phyloP scores from a whole-genome alignment of 2,113 vertebrate species.

The Vidua chalybeata region DNA sequence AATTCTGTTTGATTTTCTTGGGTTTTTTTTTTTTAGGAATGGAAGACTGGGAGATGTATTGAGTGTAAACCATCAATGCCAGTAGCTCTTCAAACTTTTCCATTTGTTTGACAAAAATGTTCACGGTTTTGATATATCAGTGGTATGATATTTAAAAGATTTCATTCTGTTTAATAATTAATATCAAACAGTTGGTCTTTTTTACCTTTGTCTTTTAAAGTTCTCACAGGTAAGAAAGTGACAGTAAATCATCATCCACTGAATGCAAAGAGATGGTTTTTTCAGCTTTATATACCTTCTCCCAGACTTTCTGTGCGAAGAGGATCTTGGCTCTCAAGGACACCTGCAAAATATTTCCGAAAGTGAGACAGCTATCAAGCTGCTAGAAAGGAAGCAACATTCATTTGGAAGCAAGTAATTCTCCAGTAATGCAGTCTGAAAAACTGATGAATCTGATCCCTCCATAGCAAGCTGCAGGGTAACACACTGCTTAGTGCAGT shows the following conservation, averaged over 20 bases:
- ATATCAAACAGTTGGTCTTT: not conserved
- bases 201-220: not conserved
- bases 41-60: not conserved
- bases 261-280: not conserved
- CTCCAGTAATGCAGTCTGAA: not conserved
- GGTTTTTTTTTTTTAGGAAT: not conserved
- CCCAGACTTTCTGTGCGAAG: not conserved
- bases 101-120: not conserved
- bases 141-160: not conserved
- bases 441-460: not conserved
- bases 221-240: not conserved
- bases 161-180: not conserved
- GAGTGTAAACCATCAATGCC: not conserved
- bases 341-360: not conserved
- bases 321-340: not conserved
- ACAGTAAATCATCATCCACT: not conserved
- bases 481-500: not conserved
- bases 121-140: not conserved
- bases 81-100: not conserved
- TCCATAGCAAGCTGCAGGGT: not conserved
- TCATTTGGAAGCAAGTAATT: not conserved
- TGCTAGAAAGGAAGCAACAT: not conserved
- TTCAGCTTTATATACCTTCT: not conserved
- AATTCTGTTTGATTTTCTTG: not conserved
- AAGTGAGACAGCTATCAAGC: not conserved